Base-by-base conservation (phyloP, 2,113 vertebrate genomes). In the Esox niger region DNA sequence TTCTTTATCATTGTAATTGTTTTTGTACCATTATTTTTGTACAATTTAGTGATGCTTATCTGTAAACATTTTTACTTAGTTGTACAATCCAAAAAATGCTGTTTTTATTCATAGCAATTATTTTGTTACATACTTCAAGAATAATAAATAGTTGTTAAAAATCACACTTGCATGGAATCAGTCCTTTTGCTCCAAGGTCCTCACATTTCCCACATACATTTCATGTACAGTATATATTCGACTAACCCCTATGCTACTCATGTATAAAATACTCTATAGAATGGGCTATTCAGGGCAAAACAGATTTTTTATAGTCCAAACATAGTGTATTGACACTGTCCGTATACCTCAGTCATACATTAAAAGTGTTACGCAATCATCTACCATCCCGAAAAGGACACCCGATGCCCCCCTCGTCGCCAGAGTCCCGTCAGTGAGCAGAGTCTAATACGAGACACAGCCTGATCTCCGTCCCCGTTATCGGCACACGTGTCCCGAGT, bases 41-140 rank as follows among this genome's bases (percentile, higher is more conserved):
- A 92, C 86, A 82, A 90, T 92, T 43, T 93, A 94, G 93, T 88
- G 74, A 80, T 90, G 91, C 91, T 92, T 93, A 86, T 95, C 93
- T 94, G 90, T 95, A 95, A 93, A 95, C 94, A 90, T 93, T 94
- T 95, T 93, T 90, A 93, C 92, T 77, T 92, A 93, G 89, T 89
- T 96, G 94, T 95, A 87, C 72, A 88, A 88, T 89, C 79, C 84
- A 82, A 84, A 89, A 84, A 89, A 84, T 82, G 80, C 84, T 84
- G 87, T 91, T 90, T 91, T 89, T 91, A 84, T 84, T 78, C 78
- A 90, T 89, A 87, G 87, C 81, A 57, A 87, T 80, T 90, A 89
- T 91, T 92, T 91, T 91, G 88, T 86, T 88, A 88, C 84, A 84
- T 88, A 87, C 79, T 87, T 87, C 72, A 84, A 82, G 75, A 76